Evolutionary conservation across 2,797 vertebrate genomes (phyloP).

Genomic region (Lutjanus campechanus): DNA sequence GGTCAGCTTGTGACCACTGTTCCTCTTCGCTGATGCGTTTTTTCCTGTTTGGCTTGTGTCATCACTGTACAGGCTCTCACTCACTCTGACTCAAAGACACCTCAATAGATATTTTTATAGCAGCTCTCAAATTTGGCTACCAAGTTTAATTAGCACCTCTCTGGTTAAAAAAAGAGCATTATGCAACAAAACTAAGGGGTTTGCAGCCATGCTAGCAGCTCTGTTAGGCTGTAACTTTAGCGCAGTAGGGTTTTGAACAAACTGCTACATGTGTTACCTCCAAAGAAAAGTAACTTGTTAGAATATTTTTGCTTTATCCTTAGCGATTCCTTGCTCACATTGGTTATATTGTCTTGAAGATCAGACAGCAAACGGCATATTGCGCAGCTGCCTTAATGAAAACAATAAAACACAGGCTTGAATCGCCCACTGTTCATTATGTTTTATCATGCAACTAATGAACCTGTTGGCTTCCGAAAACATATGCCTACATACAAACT

Average conservation of each 20-base stretch:
- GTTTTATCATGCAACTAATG: too few relatives aligned
- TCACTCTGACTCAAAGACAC: background rate
- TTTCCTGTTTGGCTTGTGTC: background rate
- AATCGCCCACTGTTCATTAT: too few relatives aligned
- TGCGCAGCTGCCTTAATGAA: too few relatives aligned
- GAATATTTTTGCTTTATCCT: too few relatives aligned
- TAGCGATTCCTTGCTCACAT: too few relatives aligned
- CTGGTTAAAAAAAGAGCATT: background rate
- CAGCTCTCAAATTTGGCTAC: background rate
- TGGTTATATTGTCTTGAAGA: too few relatives aligned
- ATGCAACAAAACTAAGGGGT: background rate
- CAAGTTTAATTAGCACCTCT: background rate
- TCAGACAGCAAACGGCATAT: too few relatives aligned
- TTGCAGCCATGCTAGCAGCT: background rate
- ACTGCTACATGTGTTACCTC: too few relatives aligned
- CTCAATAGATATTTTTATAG: background rate
- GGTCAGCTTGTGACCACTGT: conserved; percentile 29
- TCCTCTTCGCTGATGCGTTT: conserved; percentile 49
- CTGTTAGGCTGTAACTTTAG: background rate
- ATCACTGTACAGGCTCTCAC: background rate
- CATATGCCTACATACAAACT: too few relatives aligned
- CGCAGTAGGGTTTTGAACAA: background rate
- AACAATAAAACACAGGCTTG: too few relatives aligned
- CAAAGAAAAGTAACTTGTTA: too few relatives aligned
- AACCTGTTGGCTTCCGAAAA: too few relatives aligned